Base-by-base conservation (phyloP, 1,140 invertebrate species). In the Drosophila athabasca region DNA sequence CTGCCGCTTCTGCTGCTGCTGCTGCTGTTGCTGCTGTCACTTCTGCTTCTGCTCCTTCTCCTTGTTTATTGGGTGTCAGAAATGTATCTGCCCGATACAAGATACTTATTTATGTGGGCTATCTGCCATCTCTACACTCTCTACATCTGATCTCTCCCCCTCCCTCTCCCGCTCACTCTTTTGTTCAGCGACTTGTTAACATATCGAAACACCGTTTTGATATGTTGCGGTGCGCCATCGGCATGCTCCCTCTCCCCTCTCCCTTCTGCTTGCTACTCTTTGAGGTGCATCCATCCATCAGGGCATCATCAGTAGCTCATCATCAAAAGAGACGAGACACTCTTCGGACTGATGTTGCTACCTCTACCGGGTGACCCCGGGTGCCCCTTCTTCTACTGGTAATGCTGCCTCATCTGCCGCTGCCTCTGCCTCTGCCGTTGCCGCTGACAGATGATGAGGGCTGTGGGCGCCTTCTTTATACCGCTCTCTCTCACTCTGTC, bases 381-480 rank as follows among this genome's bases (percentile, higher is more conserved):
- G 11, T 13, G 35, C 35, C 11, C 11, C 35, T 13, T 4, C 35
- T 13, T 4, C 35, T 39, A 11, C 31, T 31, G 31, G 7, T 9
- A 6, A 7, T 29, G 26, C 31, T 35, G 31, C 31, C 31, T 35
- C 31, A 35, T 35, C 31, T 35, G 26, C 29, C 6, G 31, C 9
- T 11, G 31, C 31, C 31, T 2, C 31, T 35, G 31, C 31, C 9
- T 19, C 9, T 11, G 31, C 31, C 31, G 9, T 9, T 35, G 31
- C 31, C 9, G 58, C 69, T 75, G 74, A 78, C 75, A 78, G 72
- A 26, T 78, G 75, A 78, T 78, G 72, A 78, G 72, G 75, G 75
- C 75, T 46, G 29, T 45, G 45, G 55, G 72, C 44, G n/a, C 19
- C 52, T 43, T 54, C 44, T 39, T 22, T 8, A 7, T 5, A 26